Conservation (phyloP, 2,888 invertebrate species). For the Pediacus dermestoides region DNA sequence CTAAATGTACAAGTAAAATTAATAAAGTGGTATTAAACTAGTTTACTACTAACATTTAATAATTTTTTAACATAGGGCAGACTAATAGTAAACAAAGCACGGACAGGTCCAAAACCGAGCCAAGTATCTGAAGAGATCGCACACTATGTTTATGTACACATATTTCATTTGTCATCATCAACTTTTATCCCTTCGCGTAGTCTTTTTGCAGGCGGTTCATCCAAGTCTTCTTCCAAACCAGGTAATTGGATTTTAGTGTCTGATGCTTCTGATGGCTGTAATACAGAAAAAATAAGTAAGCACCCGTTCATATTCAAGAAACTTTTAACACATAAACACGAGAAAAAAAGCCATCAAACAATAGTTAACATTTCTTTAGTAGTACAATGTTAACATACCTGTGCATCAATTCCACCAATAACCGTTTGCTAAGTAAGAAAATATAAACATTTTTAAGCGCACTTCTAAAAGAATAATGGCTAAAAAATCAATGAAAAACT, state of each 20-base stretch:
- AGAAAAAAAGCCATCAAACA: no score
- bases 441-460: no score
- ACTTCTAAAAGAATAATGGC: constrained; percentile 12
- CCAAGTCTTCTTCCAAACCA: constrained; percentile 57
- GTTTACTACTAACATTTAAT: no score
- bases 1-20: no score
- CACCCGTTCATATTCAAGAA: no score
- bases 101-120: no score
- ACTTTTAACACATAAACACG: no score
- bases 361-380: constrained; percentile 22
- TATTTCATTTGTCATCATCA: constrained; percentile 40
- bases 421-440: constrained; percentile 33
- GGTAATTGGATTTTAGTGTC: constrained; percentile 75
- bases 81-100: no score
- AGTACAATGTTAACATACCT: constrained; percentile 59
- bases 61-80: no score
- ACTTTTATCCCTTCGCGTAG: constrained; percentile 43
- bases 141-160: constrained; percentile 20
- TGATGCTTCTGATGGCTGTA: constrained; percentile 79
- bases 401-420: constrained; percentile 55
- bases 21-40: no score
- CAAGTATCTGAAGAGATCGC: constrained; percentile 30
- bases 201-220: constrained; percentile 49
- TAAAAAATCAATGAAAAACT: constrained; percentile 14
- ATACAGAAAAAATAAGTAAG: no score